A percentile compares a stretch with the other conserved stretches of the same genome.
Conservation (phyloP, 1,140 invertebrate genomes). For the Cylas formicarius region DNA sequence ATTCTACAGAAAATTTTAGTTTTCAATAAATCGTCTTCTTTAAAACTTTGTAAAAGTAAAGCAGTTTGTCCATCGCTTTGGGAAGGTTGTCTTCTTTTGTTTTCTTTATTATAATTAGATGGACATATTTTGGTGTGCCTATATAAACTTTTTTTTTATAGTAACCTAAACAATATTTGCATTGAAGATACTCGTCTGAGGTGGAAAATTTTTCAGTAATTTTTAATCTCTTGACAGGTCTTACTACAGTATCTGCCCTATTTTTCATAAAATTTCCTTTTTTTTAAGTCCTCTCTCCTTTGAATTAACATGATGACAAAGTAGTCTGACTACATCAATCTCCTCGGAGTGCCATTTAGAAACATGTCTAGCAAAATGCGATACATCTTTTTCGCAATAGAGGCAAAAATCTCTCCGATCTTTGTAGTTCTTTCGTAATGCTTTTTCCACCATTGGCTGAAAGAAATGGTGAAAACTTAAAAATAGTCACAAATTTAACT, state of each 20-base stretch:
- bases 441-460: slow-evolving; percentile 8
- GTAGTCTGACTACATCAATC: slow-evolving; percentile 8
- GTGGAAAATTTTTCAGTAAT: slow-evolving; percentile 7
- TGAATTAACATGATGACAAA: slow-evolving; percentile 7
- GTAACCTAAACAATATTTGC: slow-evolving; percentile 19
- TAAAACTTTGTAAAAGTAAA: too few species aligned
- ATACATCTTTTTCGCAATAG: slow-evolving; percentile 21
- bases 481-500: too few species aligned
- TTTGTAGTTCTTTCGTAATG: slow-evolving; percentile 13
- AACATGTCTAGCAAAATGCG: slow-evolving; percentile 18
- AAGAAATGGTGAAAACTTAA: background rate
- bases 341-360: slow-evolving; percentile 8
- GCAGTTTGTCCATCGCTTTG: too few species aligned
- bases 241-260: slow-evolving; percentile 8
- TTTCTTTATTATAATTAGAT: slow-evolving; percentile 14
- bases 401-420: slow-evolving; percentile 14
- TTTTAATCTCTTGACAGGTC: slow-evolving; percentile 17
- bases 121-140: slow-evolving; percentile 18
- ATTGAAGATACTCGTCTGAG: slow-evolving; percentile 13
- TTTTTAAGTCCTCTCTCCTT: slow-evolving; percentile 13
- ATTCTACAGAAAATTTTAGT: too few species aligned
- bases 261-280: slow-evolving; percentile 18
- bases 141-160: slow-evolving; percentile 17
- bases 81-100: too few species aligned
- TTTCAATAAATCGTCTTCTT: too few species aligned